Conservation (phyloP, 2,888 invertebrate species). For the Drosophila algonquin region DNA sequence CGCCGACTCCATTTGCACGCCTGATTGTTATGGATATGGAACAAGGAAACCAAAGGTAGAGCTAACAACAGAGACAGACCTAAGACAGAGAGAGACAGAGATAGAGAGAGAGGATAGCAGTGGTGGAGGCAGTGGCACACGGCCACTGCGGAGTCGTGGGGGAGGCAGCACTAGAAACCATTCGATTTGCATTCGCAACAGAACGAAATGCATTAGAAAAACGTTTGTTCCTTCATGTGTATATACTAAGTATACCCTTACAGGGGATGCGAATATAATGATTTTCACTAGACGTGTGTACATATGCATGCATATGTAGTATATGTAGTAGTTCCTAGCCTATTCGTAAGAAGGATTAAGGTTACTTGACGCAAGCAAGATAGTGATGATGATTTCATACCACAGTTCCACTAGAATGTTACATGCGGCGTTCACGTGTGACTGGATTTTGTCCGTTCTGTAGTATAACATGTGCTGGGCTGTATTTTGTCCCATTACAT, state of each 20-base stretch:
- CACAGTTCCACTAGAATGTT: too few relatives aligned
- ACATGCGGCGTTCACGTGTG: too few relatives aligned
- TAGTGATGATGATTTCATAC: too few relatives aligned
- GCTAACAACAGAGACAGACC: not conserved
- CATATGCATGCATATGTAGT: too few relatives aligned
- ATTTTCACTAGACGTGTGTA: not conserved
- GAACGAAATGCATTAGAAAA: constrained; percentile 71
- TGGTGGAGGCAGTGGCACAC: not conserved
- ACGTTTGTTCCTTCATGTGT: constrained; percentile 1
- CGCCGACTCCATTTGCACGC: constrained; percentile 21
- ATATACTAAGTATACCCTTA: not conserved
- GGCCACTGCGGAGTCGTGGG: not conserved
- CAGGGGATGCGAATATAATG: not conserved
- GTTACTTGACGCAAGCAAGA: too few relatives aligned
- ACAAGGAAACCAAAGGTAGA: constrained; percentile 35
- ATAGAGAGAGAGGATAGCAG: not conserved
- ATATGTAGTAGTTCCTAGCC: too few relatives aligned
- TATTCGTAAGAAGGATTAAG: too few relatives aligned
- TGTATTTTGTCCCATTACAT: too few relatives aligned
- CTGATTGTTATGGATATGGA: constrained; percentile 36
- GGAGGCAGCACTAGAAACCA: constrained; percentile 17
- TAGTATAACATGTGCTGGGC: too few relatives aligned
- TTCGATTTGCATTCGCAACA: constrained; percentile 76
- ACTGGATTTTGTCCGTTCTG: too few relatives aligned
- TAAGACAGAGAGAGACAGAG: not conserved